Evolutionary conservation across 2,888 invertebrate species (phyloP), one percentile per base, ranked within the genome.

Genomic region (Ferrisia virgata): DNA sequence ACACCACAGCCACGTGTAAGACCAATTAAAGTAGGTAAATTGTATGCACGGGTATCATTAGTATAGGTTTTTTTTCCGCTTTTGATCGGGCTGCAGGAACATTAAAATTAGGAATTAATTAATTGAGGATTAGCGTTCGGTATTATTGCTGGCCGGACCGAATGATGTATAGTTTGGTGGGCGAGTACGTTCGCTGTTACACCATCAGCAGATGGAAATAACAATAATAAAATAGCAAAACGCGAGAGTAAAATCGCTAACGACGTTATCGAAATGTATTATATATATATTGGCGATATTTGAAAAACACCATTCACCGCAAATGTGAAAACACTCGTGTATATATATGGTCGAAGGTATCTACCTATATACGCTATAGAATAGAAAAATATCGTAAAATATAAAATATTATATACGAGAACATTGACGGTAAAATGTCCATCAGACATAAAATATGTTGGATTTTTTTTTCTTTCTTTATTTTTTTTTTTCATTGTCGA

Each of bases 81-180:
- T 47, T 18, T 8, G 47, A 47, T 47, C 47, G 18, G 47, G 47
- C 47, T 47, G 47, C 47, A 9, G 58, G 4, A 25, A 64, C 58
- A 64, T 64, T 64, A 64, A 64, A 64, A 64, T 64, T 64, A 64
- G 58, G 28, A 64, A 64, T 64, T 64, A 64, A 64, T 64, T 64
- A 64, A 64, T 64, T 28, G 58, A 64, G 58, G 58, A 64, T 64
- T 64, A 64, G 58, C 25, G 58, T 11, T 11, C 9, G 58, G 58
- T 11, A 64, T 64, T 64, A 64, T 64, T 22, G 58, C 28, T 25
- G n/a, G 25, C 28, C 58, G n/a, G 25, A 64, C n/a, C 58, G n/a
- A 64, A 47, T 64, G 58, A 64, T 25, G 58, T 64, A 64, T 28
- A 22, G 15, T 18, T 8, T 13, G 58, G 25, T 28, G 28, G 25